Evolutionary conservation across 2,888 invertebrate species (phyloP).

Genomic region (Apodemia zela): DNA sequence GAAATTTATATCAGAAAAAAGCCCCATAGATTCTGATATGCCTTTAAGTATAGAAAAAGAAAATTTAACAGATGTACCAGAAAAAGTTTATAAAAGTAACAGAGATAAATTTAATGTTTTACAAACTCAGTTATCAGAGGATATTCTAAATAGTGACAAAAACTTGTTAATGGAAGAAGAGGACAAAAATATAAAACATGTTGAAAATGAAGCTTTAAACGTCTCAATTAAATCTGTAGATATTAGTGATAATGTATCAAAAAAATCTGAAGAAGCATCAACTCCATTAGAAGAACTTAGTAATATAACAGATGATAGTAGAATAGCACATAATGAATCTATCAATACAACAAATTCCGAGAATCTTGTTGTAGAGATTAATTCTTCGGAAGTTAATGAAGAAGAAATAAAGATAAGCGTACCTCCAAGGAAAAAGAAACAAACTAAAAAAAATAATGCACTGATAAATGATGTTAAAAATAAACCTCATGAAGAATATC

Average conservation of each 20-base stretch:
- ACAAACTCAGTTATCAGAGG: conserved; percentile 61
- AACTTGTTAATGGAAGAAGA: conserved; percentile 37
- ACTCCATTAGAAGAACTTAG: conserved; percentile 39
- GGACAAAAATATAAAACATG: conserved; percentile 34
- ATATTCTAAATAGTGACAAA: conserved; percentile 41
- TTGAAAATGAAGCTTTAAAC: conserved; percentile 39
- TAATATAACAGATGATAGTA: conserved; percentile 66
- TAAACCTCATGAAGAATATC: conserved; percentile 74
- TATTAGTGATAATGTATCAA: conserved; percentile 24
- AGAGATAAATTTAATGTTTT: conserved; percentile 56
- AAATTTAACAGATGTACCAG: conserved; percentile 42
- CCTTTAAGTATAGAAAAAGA: conserved; percentile 40
- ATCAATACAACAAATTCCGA: conserved; percentile 32
- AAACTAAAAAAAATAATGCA: conserved; percentile 24
- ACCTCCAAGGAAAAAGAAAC: conserved; percentile 69
- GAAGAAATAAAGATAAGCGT: conserved; percentile 58
- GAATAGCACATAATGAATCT: conserved; percentile 53
- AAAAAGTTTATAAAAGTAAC: conserved; percentile 63
- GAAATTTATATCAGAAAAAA: not conserved
- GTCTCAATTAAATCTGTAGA: conserved; percentile 31
- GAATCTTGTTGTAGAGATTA: conserved; percentile 32
- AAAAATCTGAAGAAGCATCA: conserved; percentile 21
- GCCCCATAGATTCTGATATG: conserved; percentile 25
- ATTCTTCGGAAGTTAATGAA: conserved; percentile 39
- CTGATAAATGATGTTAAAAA: conserved; percentile 8